Evolutionary conservation across 2,113 vertebrate species (phyloP).

Genomic region (Alectura lathami): DNA sequence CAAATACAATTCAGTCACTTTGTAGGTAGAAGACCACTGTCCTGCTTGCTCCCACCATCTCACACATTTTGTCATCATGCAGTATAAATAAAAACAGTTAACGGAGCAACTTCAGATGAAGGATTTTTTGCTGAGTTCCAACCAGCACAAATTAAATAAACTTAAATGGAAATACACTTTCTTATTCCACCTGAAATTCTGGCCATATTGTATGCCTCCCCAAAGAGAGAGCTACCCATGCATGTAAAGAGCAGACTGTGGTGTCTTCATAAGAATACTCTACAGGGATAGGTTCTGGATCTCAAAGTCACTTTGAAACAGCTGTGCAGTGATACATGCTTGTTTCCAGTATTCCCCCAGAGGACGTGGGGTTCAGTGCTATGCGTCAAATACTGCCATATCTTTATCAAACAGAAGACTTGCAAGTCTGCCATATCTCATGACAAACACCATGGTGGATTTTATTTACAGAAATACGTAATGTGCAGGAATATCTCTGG

Average conservation of each 20-base stretch:
- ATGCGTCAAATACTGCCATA: neutral
- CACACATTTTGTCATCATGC: neutral
- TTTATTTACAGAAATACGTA: neutral
- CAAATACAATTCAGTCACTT: neutral
- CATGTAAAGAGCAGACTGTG: neutral
- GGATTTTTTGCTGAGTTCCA: neutral
- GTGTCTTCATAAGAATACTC: neutral
- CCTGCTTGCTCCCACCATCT: neutral
- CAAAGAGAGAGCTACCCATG: neutral
- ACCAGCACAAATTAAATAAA: neutral
- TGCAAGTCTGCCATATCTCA: neutral
- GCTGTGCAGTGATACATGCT: neutral
- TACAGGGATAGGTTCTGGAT: neutral
- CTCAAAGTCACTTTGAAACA: conserved; percentile 23
- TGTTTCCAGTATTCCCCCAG: neutral
- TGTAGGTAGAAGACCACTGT: neutral
- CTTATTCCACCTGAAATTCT: neutral
- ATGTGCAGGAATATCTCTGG: neutral
- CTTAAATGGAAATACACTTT: neutral
- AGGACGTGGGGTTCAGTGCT: neutral
- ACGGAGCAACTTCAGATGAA: neutral
- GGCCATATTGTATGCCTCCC: neutral
- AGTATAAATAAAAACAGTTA: neutral
- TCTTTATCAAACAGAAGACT: neutral
- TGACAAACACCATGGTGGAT: neutral